A percentile compares a stretch with the other conserved stretches of the same genome.
phyloP scores from a whole-genome alignment of 2,888 invertebrate genomes.

The Myopa testacea region DNA sequence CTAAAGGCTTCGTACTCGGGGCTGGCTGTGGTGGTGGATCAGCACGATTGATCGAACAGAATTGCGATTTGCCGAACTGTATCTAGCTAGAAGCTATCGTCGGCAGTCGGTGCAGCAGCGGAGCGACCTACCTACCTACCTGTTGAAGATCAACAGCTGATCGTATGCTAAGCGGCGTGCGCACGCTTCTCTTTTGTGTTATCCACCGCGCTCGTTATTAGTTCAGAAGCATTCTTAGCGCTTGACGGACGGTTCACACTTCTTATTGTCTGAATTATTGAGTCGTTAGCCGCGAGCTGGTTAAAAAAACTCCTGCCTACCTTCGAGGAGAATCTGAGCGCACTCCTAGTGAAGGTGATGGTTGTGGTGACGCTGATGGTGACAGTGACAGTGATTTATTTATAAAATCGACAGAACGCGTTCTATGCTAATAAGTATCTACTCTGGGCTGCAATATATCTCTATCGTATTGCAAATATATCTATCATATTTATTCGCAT shows the following conservation, averaged over 20 bases:
- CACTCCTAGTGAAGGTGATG: too few species aligned
- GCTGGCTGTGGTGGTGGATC: not conserved
- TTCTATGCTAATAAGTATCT: not conserved
- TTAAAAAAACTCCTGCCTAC: not conserved
- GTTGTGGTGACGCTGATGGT: too few species aligned
- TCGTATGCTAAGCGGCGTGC: not conserved
- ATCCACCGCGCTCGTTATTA: conserved; percentile 17
- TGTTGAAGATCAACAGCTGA: conserved; percentile 27
- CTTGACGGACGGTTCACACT: conserved; percentile 17
- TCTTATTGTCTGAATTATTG: not conserved
- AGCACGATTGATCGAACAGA: not conserved
- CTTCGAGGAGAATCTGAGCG: not conserved
- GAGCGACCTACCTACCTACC: not conserved
- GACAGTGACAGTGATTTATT: not conserved
- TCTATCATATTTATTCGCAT: conserved; percentile 7
- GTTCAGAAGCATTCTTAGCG: conserved; percentile 19
- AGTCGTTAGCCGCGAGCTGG: not conserved
- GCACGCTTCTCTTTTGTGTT: not conserved
- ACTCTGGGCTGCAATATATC: not conserved
- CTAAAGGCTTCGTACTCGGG: not conserved
- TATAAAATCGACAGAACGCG: not conserved
- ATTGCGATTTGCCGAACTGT: not conserved
- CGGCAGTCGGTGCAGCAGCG: not conserved
- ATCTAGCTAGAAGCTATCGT: conserved; percentile 10
- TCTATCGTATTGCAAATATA: too few species aligned